Conservation (phyloP, 2,797 vertebrate genomes). For the Rhodeus uyekii region DNA sequence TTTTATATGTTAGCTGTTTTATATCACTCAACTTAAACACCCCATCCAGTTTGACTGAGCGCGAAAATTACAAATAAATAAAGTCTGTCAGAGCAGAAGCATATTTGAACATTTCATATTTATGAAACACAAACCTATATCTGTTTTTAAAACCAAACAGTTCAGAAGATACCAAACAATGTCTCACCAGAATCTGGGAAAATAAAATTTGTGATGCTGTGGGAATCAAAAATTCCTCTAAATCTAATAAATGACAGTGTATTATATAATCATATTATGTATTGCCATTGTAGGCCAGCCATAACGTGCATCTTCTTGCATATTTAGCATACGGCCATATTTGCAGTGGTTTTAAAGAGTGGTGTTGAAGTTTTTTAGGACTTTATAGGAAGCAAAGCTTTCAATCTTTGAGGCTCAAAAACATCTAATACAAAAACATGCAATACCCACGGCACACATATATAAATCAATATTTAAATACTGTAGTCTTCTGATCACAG, state of each 20-base stretch:
- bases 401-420: not conserved
- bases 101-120: not conserved
- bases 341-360: not conserved
- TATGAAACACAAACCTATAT: not conserved
- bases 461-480: slow-evolving; percentile 17
- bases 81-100: not conserved
- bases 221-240: not conserved
- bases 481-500: slow-evolving; percentile 3
- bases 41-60: not conserved
- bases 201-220: not conserved
- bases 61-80: not conserved
- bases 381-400: not conserved
- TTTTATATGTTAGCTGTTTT: not conserved
- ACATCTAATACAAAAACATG: not conserved
- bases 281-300: not conserved
- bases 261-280: not conserved
- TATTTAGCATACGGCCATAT: not conserved
- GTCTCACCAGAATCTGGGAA: not conserved
- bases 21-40: not conserved
- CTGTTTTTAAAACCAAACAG: not conserved
- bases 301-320: not conserved
- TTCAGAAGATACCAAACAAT: not conserved
- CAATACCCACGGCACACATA: not conserved
- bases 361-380: not conserved
- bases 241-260: not conserved